A percentile compares a stretch with the other conserved stretches of the same genome.
Evolutionary conservation across 53 echinoderm and acorn worm genomes (phyloP).

Genomic region (Mesocentrotus franciscanus): DNA sequence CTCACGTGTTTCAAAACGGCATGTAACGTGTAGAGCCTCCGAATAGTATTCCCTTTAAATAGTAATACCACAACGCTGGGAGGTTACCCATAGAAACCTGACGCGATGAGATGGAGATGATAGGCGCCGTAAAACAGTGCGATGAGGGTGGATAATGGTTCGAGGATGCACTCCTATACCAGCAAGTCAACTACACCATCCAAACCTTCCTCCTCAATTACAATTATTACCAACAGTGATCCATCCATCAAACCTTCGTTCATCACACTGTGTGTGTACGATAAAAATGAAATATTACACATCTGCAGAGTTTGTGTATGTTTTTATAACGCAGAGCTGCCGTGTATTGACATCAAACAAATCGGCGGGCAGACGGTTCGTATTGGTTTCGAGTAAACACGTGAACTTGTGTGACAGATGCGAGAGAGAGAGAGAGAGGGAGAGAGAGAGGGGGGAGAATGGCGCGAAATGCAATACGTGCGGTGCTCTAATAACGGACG

Average conservation of each 20-base stretch:
- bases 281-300: constrained; percentile 36
- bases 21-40: not conserved
- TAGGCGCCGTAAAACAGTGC: not conserved
- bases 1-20: not conserved
- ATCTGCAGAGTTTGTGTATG: constrained; percentile 19
- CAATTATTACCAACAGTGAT: not conserved
- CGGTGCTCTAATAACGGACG: constrained; percentile 30
- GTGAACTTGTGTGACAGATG: constrained; percentile 51
- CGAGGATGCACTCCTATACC: not conserved
- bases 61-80: not conserved
- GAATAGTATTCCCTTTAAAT: constrained; percentile 34
- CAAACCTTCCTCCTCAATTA: constrained; percentile 19
- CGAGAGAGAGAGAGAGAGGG: no score
- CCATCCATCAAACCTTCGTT: not conserved
- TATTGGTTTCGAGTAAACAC: constrained; percentile 38
- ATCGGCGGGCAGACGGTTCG: constrained; percentile 21
- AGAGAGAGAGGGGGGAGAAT: not conserved
- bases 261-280: not conserved
- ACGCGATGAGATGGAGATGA: constrained; percentile 34
- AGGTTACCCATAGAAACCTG: constrained; percentile 26
- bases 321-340: not conserved
- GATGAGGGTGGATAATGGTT: constrained; percentile 14
- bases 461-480: constrained; percentile 35
- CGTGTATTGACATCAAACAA: not conserved
- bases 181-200: not conserved